These are phyloP conservation scores for Polydrusus cervinus DNA, from an alignment of 2,888 invertebrate genomes.

Conservation along the genomic window DNA sequence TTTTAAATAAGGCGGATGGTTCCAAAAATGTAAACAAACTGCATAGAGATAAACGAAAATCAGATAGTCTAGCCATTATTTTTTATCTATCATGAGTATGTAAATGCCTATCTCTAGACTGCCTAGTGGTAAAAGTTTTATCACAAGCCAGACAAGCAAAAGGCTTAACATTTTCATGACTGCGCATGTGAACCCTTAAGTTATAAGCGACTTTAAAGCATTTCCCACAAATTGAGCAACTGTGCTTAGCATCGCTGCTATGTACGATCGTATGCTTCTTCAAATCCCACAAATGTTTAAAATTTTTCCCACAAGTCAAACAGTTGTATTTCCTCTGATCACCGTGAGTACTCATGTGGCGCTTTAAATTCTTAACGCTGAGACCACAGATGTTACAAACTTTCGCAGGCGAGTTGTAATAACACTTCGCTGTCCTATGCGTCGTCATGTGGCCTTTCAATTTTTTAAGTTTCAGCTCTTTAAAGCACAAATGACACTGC, in stretches of 20 bases:
- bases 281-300: constrained; percentile 61
- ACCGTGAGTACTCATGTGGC: constrained; percentile 65
- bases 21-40: too few species aligned
- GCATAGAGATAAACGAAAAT: too few species aligned
- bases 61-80: too few species aligned
- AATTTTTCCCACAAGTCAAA: constrained; percentile 71
- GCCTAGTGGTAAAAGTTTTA: constrained; percentile 65
- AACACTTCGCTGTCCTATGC: constrained; percentile 40
- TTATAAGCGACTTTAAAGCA: constrained; percentile 64
- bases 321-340: constrained; percentile 72
- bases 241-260: constrained; percentile 69
- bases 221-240: constrained; percentile 72
- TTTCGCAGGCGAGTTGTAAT: constrained; percentile 40
- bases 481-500: constrained; percentile 34
- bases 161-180: constrained; percentile 57
- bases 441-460: constrained; percentile 47
- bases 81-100: constrained; percentile 66
- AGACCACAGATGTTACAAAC: constrained; percentile 47
- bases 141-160: constrained; percentile 65
- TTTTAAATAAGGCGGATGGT: too few species aligned
- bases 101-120: constrained; percentile 70
- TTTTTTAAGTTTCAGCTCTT: constrained; percentile 29
- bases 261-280: constrained; percentile 63
- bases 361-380: constrained; percentile 52
- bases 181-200: constrained; percentile 56